These are phyloP conservation scores for Chondrilla cf. caribensis DNA, from an alignment of 37 sponge, comb jelly and placozoan genomes.

Conservation along the genomic window DNA sequence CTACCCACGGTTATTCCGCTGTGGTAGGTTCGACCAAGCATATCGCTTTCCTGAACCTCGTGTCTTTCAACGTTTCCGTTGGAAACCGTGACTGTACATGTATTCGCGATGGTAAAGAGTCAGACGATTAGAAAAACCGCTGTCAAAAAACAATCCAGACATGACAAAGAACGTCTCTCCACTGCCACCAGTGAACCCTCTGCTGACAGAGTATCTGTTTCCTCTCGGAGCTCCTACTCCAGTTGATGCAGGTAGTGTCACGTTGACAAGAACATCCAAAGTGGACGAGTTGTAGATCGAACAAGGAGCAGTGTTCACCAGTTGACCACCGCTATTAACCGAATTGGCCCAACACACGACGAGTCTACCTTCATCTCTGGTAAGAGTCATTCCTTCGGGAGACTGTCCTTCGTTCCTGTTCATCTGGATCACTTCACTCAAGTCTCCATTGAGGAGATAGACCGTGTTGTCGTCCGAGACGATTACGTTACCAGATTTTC, in stretches of 20 bases:
- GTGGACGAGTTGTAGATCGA: neutral
- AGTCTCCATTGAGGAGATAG: too few relatives aligned
- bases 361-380: neutral
- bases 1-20: constrained; percentile 1
- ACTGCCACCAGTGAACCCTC: neutral
- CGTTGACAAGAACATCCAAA: neutral
- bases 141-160: neutral
- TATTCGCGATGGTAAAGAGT: constrained; percentile 22
- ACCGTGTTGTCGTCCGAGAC: too few relatives aligned
- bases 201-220: constrained; percentile 2
- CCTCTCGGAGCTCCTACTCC: neutral
- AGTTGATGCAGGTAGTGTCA: neutral
- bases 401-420: neutral
- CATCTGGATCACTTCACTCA: neutral
- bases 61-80: neutral
- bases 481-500: too few relatives aligned
- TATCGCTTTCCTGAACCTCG: neutral
- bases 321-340: neutral
- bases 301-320: neutral
- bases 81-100: too few relatives aligned
- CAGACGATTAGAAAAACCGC: neutral
- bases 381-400: constrained; percentile 6
- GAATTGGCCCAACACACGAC: constrained; percentile 7
- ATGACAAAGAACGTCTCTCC: constrained; percentile 21
- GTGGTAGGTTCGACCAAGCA: neutral